phyloP scores from a whole-genome alignment of 2,113 vertebrate species.

The Tamias sibiricus region DNA sequence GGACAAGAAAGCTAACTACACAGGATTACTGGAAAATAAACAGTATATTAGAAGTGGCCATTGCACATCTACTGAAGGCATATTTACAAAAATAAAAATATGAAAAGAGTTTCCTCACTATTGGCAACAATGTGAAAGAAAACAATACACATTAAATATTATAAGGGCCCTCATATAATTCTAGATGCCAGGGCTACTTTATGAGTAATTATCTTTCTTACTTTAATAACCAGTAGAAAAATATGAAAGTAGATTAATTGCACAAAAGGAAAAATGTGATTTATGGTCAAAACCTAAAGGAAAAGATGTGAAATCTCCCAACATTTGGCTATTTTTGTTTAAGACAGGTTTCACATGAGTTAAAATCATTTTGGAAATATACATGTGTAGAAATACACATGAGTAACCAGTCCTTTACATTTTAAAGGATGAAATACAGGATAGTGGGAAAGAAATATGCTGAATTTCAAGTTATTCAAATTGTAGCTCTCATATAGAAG shows the following conservation, averaged over 20 bases:
- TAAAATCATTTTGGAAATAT: slow-evolving; percentile 23
- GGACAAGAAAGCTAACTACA: background rate
- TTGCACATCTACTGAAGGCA: background rate
- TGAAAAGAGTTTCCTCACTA: background rate
- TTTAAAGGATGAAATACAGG: slow-evolving; percentile 20
- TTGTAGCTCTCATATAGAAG: slow-evolving; percentile 18
- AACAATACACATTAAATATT: background rate
- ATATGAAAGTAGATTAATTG: background rate
- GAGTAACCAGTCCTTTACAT: background rate
- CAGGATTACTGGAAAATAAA: background rate
- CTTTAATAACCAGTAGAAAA: background rate
- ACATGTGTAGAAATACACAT: background rate
- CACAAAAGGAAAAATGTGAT: background rate
- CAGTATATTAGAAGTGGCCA: background rate
- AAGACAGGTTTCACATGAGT: background rate
- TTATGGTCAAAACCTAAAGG: background rate
- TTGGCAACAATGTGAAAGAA: background rate
- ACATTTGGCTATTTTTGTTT: background rate
- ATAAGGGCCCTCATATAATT: background rate
- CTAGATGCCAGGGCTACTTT: background rate
- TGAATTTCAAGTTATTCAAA: slow-evolving; percentile 49
- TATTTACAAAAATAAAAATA: slow-evolving; percentile 33
- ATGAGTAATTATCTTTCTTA: background rate
- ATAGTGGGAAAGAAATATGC: slow-evolving; percentile 24
- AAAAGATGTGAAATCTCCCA: background rate